A percentile compares a stretch with the other conserved stretches of the same genome.
phyloP scores from a whole-genome alignment of 1,140 invertebrate species.

The Theocolax elegans region DNA sequence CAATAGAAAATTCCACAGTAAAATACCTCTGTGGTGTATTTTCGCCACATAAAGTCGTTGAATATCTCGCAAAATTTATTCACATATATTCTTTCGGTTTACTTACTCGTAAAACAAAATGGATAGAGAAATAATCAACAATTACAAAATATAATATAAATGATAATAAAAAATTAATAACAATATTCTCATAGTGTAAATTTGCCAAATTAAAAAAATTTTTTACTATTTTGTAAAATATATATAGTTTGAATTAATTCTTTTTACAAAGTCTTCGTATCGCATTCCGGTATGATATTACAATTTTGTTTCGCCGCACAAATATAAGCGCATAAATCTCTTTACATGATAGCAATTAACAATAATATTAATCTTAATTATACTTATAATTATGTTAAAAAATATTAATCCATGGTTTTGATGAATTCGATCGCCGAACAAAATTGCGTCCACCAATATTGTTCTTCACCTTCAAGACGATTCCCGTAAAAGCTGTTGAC shows the following conservation, averaged over 20 bases:
- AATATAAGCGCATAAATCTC: constrained; percentile 23
- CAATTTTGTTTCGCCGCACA: constrained; percentile 7
- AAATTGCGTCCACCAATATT: constrained; percentile 99
- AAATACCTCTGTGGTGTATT: background rate
- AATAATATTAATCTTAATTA: constrained; percentile 25
- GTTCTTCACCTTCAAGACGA: constrained; percentile 88
- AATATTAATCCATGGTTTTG: constrained; percentile 92
- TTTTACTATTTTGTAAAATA: constrained; percentile 5
- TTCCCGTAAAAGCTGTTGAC: constrained; percentile 92
- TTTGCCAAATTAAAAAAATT: constrained; percentile 19
- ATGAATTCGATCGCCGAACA: constrained; percentile 96
- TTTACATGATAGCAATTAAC: constrained; percentile 34
- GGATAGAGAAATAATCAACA: too few relatives aligned
- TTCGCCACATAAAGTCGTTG: constrained; percentile 13
- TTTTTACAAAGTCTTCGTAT: constrained; percentile 15
- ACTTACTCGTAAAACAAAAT: background rate
- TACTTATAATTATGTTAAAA: constrained; percentile 29
- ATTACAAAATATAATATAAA: too few relatives aligned
- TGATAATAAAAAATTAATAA: constrained; percentile 23
- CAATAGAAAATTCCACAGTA: constrained; percentile 29
- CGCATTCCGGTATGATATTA: background rate
- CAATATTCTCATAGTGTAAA: background rate
- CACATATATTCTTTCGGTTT: background rate
- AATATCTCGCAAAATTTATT: background rate
- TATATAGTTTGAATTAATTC: constrained; percentile 1